Conservation (phyloP, 1,140 invertebrate genomes). For the Eriocheir sinensis region DNA sequence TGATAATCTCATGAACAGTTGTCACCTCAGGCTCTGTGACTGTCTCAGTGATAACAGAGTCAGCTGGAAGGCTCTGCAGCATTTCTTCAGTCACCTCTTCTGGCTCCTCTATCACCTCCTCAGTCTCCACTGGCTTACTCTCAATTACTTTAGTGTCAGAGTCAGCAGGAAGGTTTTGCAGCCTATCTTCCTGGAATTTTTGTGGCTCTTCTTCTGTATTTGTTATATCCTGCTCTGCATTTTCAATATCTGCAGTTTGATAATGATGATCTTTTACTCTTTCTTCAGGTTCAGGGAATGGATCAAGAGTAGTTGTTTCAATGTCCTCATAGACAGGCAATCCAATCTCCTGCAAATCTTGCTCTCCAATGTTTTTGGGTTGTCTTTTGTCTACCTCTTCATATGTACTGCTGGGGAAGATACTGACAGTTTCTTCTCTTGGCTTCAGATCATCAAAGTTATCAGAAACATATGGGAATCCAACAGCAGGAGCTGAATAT, state of each 20-base stretch:
- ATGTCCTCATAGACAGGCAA: conserved; percentile 44
- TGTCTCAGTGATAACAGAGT: background rate
- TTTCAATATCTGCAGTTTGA: background rate
- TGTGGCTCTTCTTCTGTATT: conserved; percentile 66
- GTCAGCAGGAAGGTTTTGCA: background rate
- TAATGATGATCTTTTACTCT: background rate
- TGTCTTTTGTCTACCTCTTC: background rate
- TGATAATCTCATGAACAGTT: background rate
- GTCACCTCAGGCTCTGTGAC: conserved; percentile 32
- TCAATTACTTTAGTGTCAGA: conserved; percentile 31
- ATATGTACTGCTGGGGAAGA: conserved; percentile 10
- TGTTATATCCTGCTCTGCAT: background rate
- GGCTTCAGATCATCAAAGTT: background rate
- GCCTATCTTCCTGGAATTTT: conserved; percentile 29
- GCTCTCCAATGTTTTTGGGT: background rate
- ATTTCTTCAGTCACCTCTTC: background rate
- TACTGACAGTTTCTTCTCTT: background rate
- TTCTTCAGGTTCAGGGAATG: conserved; percentile 6
- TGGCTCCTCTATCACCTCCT: background rate
- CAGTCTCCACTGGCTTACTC: conserved; percentile 24
- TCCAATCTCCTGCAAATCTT: background rate
- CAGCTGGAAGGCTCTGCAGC: background rate
- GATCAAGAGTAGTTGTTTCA: background rate
- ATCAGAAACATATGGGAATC: background rate
- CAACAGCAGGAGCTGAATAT: conserved; percentile 7